phyloP scores from a whole-genome alignment of 2,888 invertebrate genomes.

The Psylliodes chrysocephalus region DNA sequence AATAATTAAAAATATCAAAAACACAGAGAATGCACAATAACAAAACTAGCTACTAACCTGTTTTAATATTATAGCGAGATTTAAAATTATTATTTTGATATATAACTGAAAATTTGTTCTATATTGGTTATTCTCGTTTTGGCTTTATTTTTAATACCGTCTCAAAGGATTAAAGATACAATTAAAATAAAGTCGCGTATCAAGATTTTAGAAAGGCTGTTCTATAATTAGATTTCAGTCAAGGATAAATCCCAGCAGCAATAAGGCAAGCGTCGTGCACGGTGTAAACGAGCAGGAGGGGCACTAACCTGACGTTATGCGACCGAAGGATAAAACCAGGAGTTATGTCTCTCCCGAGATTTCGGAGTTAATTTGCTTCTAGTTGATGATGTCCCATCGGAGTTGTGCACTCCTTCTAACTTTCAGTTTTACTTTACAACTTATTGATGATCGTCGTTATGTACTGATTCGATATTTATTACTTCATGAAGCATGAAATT shows the following conservation, averaged over 20 bases:
- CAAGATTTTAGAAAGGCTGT: slow-evolving; percentile 40
- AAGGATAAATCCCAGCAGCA: slow-evolving; percentile 50
- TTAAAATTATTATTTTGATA: too few species aligned
- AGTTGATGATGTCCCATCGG: slow-evolving; percentile 62
- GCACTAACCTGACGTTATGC: slow-evolving; percentile 57
- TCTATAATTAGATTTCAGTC: slow-evolving; percentile 52
- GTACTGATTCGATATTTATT: slow-evolving; percentile 17
- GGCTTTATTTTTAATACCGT: too few species aligned
- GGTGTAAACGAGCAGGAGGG: slow-evolving; percentile 51
- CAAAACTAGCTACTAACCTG: too few species aligned
- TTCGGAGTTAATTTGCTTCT: slow-evolving; percentile 62
- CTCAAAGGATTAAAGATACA: slow-evolving; percentile 7
- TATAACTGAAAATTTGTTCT: too few species aligned
- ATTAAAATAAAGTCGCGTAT: slow-evolving; percentile 21
- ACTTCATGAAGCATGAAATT: neutral
- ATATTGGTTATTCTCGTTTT: too few species aligned
- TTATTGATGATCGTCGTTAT: slow-evolving; percentile 32
- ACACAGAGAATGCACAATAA: too few species aligned
- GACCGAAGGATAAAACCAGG: slow-evolving; percentile 61
- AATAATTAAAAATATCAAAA: too few species aligned
- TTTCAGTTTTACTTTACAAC: slow-evolving; percentile 39
- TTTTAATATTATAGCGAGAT: too few species aligned
- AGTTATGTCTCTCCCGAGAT: slow-evolving; percentile 61
- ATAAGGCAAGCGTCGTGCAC: slow-evolving; percentile 41
- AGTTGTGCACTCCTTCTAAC: slow-evolving; percentile 49